phyloP scores from a whole-genome alignment of 1,140 invertebrate genomes.

The Nixonia krombeini region DNA sequence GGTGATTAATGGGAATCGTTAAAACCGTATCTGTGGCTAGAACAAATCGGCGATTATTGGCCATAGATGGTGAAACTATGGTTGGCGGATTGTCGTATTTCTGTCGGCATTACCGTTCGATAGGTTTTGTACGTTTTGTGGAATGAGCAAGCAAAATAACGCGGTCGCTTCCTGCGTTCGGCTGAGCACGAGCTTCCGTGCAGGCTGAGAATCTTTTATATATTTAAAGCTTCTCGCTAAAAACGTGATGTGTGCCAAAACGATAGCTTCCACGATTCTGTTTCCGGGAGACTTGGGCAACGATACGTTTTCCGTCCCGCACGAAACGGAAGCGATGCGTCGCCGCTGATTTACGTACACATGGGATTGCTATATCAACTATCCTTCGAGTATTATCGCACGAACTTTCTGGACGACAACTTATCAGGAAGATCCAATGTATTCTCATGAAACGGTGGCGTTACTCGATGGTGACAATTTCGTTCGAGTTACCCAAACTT shows the following conservation, averaged over 20 bases:
- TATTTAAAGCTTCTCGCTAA: constrained; percentile 27
- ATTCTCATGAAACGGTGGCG: constrained; percentile 32
- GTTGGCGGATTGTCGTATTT: not conserved
- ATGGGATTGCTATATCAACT: constrained; percentile 58
- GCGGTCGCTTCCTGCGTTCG: constrained; percentile 10
- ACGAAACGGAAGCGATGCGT: constrained; percentile 63
- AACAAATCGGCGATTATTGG: constrained; percentile 1
- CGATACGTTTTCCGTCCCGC: constrained; percentile 52
- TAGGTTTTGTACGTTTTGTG: constrained; percentile 4
- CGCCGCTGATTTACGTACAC: constrained; percentile 63
- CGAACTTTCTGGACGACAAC: constrained; percentile 36
- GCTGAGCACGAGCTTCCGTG: constrained; percentile 18
- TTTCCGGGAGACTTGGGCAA: constrained; percentile 51
- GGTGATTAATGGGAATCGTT: too few relatives aligned
- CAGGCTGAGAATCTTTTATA: constrained; percentile 33
- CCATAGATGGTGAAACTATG: too few relatives aligned
- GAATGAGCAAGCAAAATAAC: constrained; percentile 15
- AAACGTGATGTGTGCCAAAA: constrained; percentile 46
- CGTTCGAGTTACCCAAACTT: constrained; percentile 24
- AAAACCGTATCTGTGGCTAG: too few relatives aligned
- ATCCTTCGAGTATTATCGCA: constrained; percentile 38
- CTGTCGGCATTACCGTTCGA: not conserved
- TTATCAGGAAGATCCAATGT: constrained; percentile 35
- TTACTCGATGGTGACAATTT: constrained; percentile 23
- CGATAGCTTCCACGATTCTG: constrained; percentile 58